phyloP scores from a whole-genome alignment of 2,113 vertebrate genomes.

The Dipodomys ordii region DNA sequence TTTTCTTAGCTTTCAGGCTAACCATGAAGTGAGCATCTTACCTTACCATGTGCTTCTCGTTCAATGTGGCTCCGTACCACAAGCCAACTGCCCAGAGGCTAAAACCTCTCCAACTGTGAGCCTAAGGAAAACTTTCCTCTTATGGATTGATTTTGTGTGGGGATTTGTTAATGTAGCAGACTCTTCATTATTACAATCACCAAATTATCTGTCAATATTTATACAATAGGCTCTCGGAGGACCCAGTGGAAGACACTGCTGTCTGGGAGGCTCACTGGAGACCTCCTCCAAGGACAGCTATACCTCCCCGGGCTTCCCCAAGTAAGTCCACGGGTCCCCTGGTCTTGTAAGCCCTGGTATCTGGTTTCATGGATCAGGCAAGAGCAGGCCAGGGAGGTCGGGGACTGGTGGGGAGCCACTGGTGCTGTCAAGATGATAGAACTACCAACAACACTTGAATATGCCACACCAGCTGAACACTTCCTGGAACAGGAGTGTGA shows the following conservation, averaged over 20 bases:
- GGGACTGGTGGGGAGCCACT: too few relatives aligned
- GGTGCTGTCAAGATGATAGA: constrained; percentile 92
- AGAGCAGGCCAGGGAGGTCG: too few relatives aligned
- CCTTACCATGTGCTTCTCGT: too few relatives aligned
- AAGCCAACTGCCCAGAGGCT: neutral
- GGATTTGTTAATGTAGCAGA: neutral
- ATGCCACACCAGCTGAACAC: constrained; percentile 71
- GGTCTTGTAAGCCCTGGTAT: too few relatives aligned
- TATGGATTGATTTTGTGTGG: neutral
- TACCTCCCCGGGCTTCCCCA: too few relatives aligned
- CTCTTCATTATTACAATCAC: neutral
- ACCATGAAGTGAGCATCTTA: neutral
- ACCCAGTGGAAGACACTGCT: neutral
- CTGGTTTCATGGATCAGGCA: too few relatives aligned
- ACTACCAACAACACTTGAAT: constrained; percentile 83
- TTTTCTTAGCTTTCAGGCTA: neutral
- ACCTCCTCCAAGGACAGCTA: too few relatives aligned
- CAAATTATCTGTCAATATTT: neutral
- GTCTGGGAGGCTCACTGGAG: neutral
- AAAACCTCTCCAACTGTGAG: neutral
- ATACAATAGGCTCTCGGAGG: neutral
- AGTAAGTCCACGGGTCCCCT: too few relatives aligned
- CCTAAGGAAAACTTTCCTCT: neutral
- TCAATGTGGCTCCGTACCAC: too few relatives aligned
- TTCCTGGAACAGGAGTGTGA: constrained; percentile 92